A percentile compares a stretch with the other conserved stretches of the same genome.
These are phyloP conservation scores for Epizoanthus illoricatus DNA, from an alignment of 92 coral and sea anemone genomes.

Conservation along the genomic window DNA sequence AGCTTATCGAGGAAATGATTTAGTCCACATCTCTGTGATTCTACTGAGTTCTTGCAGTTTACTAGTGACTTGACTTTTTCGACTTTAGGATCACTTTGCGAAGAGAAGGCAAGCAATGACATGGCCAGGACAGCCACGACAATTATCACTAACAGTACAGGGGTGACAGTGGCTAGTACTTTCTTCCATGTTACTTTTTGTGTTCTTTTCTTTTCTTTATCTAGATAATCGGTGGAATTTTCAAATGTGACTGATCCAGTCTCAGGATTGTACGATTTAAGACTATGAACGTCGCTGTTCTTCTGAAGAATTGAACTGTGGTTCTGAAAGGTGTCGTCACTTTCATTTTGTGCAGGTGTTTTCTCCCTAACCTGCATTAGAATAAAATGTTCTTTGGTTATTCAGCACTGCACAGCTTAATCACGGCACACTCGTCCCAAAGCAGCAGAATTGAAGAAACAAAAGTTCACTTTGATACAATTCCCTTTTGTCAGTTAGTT, in stretches of 20 bases:
- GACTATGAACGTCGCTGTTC: neutral
- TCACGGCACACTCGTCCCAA: neutral
- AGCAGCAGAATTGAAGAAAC: neutral
- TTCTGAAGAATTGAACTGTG: neutral
- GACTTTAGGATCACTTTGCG: neutral
- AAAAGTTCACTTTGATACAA: neutral
- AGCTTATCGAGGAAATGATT: conserved; percentile 56
- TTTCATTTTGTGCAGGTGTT: neutral
- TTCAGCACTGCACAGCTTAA: neutral
- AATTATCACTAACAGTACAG: neutral
- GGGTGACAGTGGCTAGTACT: neutral
- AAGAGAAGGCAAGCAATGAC: neutral
- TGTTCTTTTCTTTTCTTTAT: neutral
- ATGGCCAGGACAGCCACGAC: neutral
- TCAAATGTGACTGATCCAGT: conserved; percentile 30
- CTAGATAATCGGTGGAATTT: neutral
- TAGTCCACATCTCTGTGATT: conserved; percentile 3
- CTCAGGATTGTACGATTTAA: neutral
- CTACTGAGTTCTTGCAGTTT: conserved; percentile 9
- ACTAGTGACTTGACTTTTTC: neutral
- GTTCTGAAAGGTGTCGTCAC: neutral
- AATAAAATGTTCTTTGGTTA: neutral
- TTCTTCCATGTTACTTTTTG: conserved; percentile 14
- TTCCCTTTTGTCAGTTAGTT: neutral
- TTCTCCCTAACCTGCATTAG: conserved; percentile 22